Percentiles rank a stretch among this genome's conserved stretches.
These are phyloP conservation scores for Papio anubis DNA, from an alignment of 2,113 vertebrate genomes.

Conservation along the genomic window DNA sequence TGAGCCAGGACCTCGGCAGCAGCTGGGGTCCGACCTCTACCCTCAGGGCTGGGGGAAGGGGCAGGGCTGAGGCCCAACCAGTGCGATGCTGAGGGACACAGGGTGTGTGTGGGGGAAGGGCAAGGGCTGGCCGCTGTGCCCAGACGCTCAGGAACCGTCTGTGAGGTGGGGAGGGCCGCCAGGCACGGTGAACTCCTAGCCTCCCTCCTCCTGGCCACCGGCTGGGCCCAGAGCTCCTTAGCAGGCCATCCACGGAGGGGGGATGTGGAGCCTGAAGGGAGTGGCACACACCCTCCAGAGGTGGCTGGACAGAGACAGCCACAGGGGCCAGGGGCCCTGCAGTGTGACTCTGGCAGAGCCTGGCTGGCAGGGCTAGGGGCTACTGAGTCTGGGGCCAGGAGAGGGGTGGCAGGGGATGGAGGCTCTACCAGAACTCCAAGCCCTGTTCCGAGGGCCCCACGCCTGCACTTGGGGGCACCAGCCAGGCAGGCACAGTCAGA, in stretches of 20 bases:
- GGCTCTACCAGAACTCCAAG: neutral
- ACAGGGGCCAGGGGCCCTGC: neutral
- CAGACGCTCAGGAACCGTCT: accelerated
- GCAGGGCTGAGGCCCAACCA: neutral
- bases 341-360: no score
- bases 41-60: neutral
- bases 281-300: neutral
- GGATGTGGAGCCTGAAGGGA: neutral
- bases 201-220: accelerated
- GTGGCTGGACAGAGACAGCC: neutral
- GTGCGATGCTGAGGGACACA: neutral
- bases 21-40: accelerated
- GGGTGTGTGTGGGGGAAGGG: accelerated
- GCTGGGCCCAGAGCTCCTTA: neutral
- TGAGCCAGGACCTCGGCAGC: neutral
- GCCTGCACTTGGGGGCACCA: accelerated
- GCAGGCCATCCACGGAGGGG: slow-evolving; percentile 23
- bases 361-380: neutral
- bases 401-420: neutral
- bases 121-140: neutral
- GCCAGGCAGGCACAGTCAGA: accelerated
- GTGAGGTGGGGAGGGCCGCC: no score
- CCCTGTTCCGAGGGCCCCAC: no score
- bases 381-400: neutral
- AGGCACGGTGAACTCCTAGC: neutral